Base-by-base conservation (phyloP, 2,113 vertebrate genomes). In the Naja naja region DNA sequence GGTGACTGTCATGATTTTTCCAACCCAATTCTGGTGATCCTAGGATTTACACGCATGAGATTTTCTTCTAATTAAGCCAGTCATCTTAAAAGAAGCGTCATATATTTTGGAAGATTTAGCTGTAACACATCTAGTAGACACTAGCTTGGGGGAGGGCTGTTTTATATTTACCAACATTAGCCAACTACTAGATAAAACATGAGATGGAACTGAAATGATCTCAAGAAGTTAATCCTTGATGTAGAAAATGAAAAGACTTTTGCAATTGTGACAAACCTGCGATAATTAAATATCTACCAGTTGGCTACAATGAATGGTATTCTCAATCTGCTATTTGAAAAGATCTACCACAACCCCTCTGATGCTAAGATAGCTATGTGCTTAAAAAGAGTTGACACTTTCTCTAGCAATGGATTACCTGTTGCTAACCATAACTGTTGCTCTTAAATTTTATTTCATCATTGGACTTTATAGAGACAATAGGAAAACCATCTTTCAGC, bases 401-500 rank as follows among this genome's bases (percentile, higher is more conserved):
- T 53, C 52, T 2, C 16, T 89, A 89, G 60, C 54, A 87, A 56
- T 30, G 22, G 54, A 60, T 12, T 60, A 27, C 52, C 10, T n/a
- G 34, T 8, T 88, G 25, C 9, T 54, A 18, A 5, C 8, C 9
- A 30, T 47, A 43, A 87, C 45, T 64, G 30, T 18, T 45, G 22
- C 16, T 49, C 69, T 89, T 43, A 74, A 18, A 58, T 89, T 92
- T 25, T 89, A 58, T 86, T 60, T 25, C 74, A 93, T 53, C 23
- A 45, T 90, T 90, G 89, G n/a, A 54, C 89, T 94, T 95, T 91
- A 89, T 74, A 95, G 85, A 56, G 27, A n/a, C 85, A 87, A 60
- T 27, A 94, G 89, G 39, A 94, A 90, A 96, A 95, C 56, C 27
- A 88, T 94, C 89, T 95, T 91, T n/a, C 55, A 86, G 54, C 60